These are phyloP conservation scores for Sorex fumeus DNA, from an alignment of 2,113 vertebrate genomes.

Conservation along the genomic window DNA sequence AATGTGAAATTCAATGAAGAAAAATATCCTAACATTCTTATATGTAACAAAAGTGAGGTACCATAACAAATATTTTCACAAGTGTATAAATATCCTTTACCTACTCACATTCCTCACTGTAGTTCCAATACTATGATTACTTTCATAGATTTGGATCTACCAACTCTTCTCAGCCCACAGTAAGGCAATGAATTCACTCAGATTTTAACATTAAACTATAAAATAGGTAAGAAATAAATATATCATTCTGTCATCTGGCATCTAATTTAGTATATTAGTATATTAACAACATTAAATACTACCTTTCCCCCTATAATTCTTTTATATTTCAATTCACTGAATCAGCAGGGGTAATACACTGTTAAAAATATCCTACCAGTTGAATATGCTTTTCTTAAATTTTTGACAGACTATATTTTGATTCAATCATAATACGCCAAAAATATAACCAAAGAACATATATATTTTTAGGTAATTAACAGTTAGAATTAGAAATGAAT, in stretches of 20 bases:
- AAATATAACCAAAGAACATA: conserved; percentile 79
- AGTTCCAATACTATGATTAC: not conserved
- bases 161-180: not conserved
- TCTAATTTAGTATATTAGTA: conserved; percentile 56
- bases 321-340: conserved; percentile 50
- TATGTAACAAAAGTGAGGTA: not conserved
- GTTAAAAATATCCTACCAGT: conserved; percentile 65
- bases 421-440: conserved; percentile 81
- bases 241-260: conserved; percentile 31
- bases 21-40: not conserved
- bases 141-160: not conserved
- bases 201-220: conserved; percentile 30
- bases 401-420: conserved; percentile 75
- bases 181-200: not conserved
- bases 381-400: conserved; percentile 75
- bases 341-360: conserved; percentile 55
- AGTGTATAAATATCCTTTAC: not conserved
- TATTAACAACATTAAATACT: conserved; percentile 58
- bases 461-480: conserved; percentile 87
- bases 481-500: conserved; percentile 85
- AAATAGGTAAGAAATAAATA: conserved; percentile 48
- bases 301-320: conserved; percentile 41
- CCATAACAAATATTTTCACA: not conserved
- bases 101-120: not conserved
- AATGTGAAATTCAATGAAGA: not conserved